These are phyloP conservation scores for Oxycera nigricornis DNA, from an alignment of 2,888 invertebrate species.

Conservation along the genomic window DNA sequence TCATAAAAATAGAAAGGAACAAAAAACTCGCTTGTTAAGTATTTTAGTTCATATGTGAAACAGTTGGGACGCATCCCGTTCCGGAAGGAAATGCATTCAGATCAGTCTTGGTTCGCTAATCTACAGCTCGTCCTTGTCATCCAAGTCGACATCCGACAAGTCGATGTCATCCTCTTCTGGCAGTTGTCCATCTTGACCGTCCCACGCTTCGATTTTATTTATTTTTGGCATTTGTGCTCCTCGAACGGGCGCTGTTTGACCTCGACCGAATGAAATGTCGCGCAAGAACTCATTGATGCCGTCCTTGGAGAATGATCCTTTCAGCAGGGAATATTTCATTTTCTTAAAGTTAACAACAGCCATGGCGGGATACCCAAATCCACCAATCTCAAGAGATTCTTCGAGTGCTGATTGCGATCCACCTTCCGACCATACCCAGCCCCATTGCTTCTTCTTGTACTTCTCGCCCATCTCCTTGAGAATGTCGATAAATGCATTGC, in stretches of 20 bases:
- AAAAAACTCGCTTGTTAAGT: conserved; percentile 22
- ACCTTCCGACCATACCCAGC: conserved; percentile 98
- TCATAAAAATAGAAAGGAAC: conserved; percentile 31
- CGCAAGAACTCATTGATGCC: conserved; percentile 96
- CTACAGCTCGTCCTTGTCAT: conserved; percentile 81
- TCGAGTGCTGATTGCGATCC: conserved; percentile 85
- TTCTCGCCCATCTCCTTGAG: conserved; percentile 82
- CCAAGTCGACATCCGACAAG: conserved; percentile 86
- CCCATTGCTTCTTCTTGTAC: conserved; percentile 95
- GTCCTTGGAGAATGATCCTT: conserved; percentile 91
- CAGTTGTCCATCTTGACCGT: conserved; percentile 90
- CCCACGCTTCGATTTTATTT: conserved; percentile 78
- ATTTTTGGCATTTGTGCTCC: conserved; percentile 82
- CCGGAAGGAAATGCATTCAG: conserved; percentile 28
- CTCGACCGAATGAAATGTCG: conserved; percentile 91
- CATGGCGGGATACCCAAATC: conserved; percentile 98
- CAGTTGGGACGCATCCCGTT: background rate
- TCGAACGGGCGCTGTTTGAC: conserved; percentile 86
- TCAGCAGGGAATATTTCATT: conserved; percentile 91
- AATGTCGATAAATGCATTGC: conserved; percentile 82
- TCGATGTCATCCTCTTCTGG: conserved; percentile 90
- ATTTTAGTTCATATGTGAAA: background rate
- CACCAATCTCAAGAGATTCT: conserved; percentile 91
- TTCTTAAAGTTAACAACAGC: conserved; percentile 96
- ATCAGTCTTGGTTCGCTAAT: background rate